These are phyloP conservation scores for Anguilla anguilla DNA, from an alignment of 2,797 vertebrate species.

Conservation along the genomic window DNA sequence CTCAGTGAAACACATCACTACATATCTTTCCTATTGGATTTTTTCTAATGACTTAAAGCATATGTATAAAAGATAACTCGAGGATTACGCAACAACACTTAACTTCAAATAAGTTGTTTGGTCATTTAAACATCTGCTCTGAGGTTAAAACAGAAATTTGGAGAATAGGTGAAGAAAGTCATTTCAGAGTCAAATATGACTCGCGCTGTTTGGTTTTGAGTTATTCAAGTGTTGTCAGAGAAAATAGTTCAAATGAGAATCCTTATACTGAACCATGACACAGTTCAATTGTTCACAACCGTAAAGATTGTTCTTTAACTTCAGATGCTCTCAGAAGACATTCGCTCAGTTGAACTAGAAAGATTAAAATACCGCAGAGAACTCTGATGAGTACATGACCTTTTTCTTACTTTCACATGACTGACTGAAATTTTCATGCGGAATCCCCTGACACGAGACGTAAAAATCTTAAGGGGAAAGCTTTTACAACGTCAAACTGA, in stretches of 20 bases:
- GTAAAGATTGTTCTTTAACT: constrained; percentile 36
- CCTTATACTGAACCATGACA: constrained; percentile 44
- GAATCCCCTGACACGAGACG: background rate
- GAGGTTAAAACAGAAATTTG: background rate
- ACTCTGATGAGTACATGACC: constrained; percentile 38
- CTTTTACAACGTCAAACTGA: background rate
- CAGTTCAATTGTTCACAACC: constrained; percentile 48
- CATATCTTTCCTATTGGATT: background rate
- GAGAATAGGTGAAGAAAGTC: background rate
- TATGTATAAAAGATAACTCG: background rate
- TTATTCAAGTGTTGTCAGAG: constrained; percentile 52
- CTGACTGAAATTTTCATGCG: constrained; percentile 20
- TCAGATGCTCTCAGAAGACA: constrained; percentile 42
- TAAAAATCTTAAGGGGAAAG: background rate
- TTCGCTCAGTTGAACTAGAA: constrained; percentile 40
- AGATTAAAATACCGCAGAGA: constrained; percentile 41
- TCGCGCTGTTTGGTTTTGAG: constrained; percentile 4
- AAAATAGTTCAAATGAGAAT: constrained; percentile 53
- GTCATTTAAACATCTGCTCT: background rate
- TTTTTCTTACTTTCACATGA: constrained; percentile 36
- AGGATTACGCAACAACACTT: background rate
- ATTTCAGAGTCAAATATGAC: background rate
- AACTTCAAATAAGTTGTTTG: background rate
- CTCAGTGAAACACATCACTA: background rate
- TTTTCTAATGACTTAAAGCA: background rate